Conservation (phyloP, 2,888 invertebrate genomes). For the Serrognathus titanus region DNA sequence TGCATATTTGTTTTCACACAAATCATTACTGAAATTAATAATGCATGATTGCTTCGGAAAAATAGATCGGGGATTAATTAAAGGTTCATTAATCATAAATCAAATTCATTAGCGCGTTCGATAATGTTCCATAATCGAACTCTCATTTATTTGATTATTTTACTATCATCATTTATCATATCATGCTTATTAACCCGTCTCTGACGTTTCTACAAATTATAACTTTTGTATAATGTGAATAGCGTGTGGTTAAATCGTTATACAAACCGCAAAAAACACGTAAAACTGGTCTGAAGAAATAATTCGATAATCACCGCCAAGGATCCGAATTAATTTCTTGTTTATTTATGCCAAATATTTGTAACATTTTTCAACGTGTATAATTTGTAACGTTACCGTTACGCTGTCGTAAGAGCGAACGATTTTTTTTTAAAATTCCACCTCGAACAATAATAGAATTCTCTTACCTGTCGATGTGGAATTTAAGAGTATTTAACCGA, state of each 20-base stretch:
- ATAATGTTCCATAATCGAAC: constrained; percentile 7
- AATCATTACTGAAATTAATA: too few species aligned
- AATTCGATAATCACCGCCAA: too few species aligned
- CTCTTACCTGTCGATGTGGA: constrained; percentile 17
- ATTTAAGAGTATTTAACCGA: constrained; percentile 36
- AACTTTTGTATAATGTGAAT: constrained; percentile 1
- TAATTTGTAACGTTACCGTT: too few species aligned
- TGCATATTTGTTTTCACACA: too few species aligned
- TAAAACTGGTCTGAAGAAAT: too few species aligned
- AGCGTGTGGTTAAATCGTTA: neutral
- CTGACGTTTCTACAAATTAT: constrained; percentile 4
- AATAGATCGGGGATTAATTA: constrained; percentile 17
- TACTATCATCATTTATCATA: constrained; percentile 22
- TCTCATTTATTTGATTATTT: constrained; percentile 17
- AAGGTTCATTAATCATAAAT: constrained; percentile 17
- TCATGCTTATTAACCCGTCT: constrained; percentile 7
- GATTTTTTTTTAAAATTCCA: too few species aligned
- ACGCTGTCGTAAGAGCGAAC: too few species aligned
- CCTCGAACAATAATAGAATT: too few species aligned
- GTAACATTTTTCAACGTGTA: too few species aligned
- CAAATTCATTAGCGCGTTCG: constrained; percentile 14
- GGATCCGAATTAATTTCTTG: too few species aligned
- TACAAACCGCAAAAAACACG: neutral
- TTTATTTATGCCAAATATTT: too few species aligned
- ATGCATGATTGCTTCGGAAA: neutral